A percentile compares a stretch with the other conserved stretches of the same genome.
Conservation (phyloP, 2,888 invertebrate genomes). For the Acleris holmiana region DNA sequence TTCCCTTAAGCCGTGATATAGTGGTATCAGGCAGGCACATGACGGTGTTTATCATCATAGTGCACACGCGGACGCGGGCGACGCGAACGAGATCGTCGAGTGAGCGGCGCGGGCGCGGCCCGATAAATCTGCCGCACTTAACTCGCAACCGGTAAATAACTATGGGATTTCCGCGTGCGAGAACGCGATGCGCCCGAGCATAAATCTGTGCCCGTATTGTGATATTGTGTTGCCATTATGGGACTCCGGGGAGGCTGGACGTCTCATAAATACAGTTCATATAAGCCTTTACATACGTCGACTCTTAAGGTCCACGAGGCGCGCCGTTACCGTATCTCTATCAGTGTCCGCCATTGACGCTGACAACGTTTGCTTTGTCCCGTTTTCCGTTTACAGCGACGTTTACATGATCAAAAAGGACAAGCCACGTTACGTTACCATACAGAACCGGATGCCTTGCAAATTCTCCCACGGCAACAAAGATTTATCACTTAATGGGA, state of each 20-base stretch:
- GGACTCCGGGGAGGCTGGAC: constrained; percentile 70
- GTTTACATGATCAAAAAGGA: constrained; percentile 24
- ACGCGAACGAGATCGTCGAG: constrained; percentile 78
- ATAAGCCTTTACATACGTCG: constrained; percentile 51
- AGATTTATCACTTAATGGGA: constrained; percentile 4
- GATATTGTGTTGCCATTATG: constrained; percentile 84
- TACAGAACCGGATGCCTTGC: background rate
- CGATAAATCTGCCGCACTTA: constrained; percentile 84
- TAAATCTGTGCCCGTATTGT: constrained; percentile 83
- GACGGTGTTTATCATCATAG: constrained; percentile 53
- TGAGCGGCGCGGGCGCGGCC: constrained; percentile 61
- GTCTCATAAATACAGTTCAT: constrained; percentile 74
- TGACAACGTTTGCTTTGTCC: constrained; percentile 24
- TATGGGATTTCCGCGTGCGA: constrained; percentile 84
- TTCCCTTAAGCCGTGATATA: constrained; percentile 59
- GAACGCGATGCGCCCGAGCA: constrained; percentile 78
- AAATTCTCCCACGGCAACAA: constrained; percentile 28
- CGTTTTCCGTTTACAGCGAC: constrained; percentile 19
- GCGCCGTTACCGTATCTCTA: constrained; percentile 55
- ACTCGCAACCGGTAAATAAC: constrained; percentile 84
- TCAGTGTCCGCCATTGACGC: constrained; percentile 14
- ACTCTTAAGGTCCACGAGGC: constrained; percentile 56
- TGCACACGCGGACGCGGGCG: constrained; percentile 52
- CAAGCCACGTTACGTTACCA: constrained; percentile 1
- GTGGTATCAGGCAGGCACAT: constrained; percentile 51